Conservation (phyloP, 2,888 invertebrate species). For the Dasypolia templi region DNA sequence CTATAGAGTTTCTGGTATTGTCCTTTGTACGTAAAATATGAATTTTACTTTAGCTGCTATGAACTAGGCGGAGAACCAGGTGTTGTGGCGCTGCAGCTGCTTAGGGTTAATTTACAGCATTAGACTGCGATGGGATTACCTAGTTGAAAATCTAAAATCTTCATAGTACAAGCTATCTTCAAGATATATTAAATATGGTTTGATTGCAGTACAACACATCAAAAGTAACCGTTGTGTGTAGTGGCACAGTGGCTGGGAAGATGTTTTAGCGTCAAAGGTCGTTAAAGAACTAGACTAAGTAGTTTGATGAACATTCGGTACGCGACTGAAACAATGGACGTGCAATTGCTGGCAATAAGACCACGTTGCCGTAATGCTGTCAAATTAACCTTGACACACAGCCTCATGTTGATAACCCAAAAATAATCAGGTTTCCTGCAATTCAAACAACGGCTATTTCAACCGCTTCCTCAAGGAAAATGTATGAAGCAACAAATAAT, state of each 20-base stretch:
- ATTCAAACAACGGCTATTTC: constrained; percentile 43
- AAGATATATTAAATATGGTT: background rate
- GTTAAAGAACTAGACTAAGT: background rate
- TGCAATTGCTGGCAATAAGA: constrained; percentile 7
- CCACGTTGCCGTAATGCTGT: constrained; percentile 16
- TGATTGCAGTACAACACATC: background rate
- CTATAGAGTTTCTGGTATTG: too few species aligned
- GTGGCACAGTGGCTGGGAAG: background rate
- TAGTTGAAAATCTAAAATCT: background rate
- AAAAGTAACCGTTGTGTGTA: background rate
- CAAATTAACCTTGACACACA: constrained; percentile 36
- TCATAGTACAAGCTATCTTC: background rate
- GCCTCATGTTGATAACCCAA: constrained; percentile 27
- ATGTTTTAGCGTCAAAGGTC: background rate
- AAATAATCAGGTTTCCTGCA: constrained; percentile 48
- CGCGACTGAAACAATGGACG: background rate
- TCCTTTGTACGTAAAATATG: background rate
- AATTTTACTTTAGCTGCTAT: background rate
- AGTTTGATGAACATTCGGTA: background rate
- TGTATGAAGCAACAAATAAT: constrained; percentile 4
- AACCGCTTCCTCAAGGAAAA: constrained; percentile 49
- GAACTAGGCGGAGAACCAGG: background rate
- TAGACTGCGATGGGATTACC: background rate
- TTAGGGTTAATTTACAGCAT: background rate
- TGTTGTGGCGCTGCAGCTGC: accelerated